Percentiles rank a stretch among this genome's conserved stretches.
These are phyloP conservation scores for Amphipoea lucens DNA, from an alignment of 2,888 invertebrate genomes.

Conservation along the genomic window DNA sequence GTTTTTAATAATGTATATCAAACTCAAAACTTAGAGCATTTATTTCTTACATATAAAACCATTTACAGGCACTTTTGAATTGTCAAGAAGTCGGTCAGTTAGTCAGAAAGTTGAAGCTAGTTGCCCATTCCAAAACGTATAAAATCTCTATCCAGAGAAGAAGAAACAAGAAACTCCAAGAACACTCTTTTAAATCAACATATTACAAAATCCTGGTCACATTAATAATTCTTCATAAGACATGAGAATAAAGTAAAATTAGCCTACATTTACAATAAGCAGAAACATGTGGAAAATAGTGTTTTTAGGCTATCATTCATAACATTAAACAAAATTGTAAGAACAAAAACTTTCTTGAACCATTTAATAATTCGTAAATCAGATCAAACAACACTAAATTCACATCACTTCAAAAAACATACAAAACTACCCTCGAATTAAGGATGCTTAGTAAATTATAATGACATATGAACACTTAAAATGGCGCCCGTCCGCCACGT, in stretches of 20 bases:
- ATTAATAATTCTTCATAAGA: background rate
- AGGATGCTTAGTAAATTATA: conserved; percentile 41
- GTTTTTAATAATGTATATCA: no score
- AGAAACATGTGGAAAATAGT: background rate
- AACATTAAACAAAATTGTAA: background rate
- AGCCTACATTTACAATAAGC: background rate
- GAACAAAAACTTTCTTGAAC: background rate
- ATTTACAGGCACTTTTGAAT: no score
- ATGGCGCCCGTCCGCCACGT: conserved; percentile 64
- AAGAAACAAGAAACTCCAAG: background rate
- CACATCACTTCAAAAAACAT: conserved; percentile 5
- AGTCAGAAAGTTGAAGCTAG: no score
- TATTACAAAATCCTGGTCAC: background rate
- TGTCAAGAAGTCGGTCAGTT: no score
- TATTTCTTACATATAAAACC: no score
- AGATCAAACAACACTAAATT: background rate
- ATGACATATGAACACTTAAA: conserved; percentile 58
- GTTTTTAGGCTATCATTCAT: no score
- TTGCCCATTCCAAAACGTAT: no score
- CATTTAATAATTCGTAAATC: background rate
- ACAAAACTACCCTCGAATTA: conserved; percentile 43
- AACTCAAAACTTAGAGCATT: no score
- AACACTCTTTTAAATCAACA: background rate
- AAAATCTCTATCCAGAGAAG: background rate
- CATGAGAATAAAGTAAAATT: background rate